phyloP scores from a whole-genome alignment of 2,888 invertebrate genomes.

The Cetonia aurata region DNA sequence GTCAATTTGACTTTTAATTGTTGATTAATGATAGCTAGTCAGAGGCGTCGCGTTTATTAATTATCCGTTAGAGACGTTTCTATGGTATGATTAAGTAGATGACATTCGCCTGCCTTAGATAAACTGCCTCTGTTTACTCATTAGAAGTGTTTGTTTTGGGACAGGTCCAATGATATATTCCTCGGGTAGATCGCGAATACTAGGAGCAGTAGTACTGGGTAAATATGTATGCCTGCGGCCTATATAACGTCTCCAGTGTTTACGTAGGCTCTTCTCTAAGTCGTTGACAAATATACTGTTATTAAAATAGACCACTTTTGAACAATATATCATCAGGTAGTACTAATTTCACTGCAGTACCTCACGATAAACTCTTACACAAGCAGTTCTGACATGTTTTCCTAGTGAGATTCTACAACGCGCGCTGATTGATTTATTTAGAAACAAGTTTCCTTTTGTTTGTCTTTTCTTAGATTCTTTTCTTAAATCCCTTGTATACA shows the following conservation, averaged over 20 bases:
- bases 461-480: background rate
- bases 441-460: conserved; percentile 17
- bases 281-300: conserved; percentile 43
- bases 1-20: conserved; percentile 62
- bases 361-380: conserved; percentile 25
- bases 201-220: conserved; percentile 44
- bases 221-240: conserved; percentile 49
- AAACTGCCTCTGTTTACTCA: conserved; percentile 62
- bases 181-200: conserved; percentile 44
- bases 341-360: conserved; percentile 35
- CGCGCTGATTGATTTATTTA: conserved; percentile 32
- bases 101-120: conserved; percentile 60
- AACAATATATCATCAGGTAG: conserved; percentile 40
- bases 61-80: conserved; percentile 61
- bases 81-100: conserved; percentile 62
- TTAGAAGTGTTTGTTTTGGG: conserved; percentile 60
- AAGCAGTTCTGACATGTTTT: conserved; percentile 35
- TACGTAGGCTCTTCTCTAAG: conserved; percentile 32
- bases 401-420: conserved; percentile 24
- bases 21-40: conserved; percentile 61
- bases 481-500: too few relatives aligned
- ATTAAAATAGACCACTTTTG: conserved; percentile 43
- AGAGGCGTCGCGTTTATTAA: conserved; percentile 63
- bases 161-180: conserved; percentile 55
- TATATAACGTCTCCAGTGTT: conserved; percentile 20